These are phyloP conservation scores for Lypha dubia DNA, from an alignment of 2,888 invertebrate genomes.

Conservation along the genomic window DNA sequence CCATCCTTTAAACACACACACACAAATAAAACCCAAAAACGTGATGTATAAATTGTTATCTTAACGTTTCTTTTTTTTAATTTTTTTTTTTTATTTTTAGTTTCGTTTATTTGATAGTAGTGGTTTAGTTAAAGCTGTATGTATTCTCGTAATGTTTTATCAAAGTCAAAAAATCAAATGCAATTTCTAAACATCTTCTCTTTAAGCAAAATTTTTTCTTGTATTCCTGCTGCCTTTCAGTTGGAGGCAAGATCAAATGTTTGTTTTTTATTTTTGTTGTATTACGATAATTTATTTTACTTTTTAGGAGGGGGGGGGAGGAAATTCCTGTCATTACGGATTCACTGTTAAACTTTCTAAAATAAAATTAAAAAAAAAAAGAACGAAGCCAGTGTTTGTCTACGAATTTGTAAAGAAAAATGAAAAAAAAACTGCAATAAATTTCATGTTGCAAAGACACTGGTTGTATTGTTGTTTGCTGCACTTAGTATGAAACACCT, in stretches of 20 bases:
- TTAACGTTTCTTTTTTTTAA: conserved; percentile 48
- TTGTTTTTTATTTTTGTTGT: conserved; percentile 46
- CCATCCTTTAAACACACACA: conserved; percentile 25
- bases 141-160: conserved; percentile 50
- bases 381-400: conserved; percentile 16
- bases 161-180: conserved; percentile 66
- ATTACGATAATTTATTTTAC: conserved; percentile 65
- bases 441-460: conserved; percentile 33
- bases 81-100: too few species aligned
- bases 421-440: conserved; percentile 47
- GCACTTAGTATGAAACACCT: conserved; percentile 20
- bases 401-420: conserved; percentile 61
- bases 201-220: conserved; percentile 37
- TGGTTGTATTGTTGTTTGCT: conserved; percentile 21
- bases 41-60: conserved; percentile 69
- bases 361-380: conserved; percentile 46
- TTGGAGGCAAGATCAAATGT: conserved; percentile 58
- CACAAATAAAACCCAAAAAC: conserved; percentile 49
- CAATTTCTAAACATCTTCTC: conserved; percentile 54
- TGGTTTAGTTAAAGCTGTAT: not conserved
- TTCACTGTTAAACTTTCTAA: conserved; percentile 71
- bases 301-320: conserved; percentile 53
- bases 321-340: conserved; percentile 64
- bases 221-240: conserved; percentile 25
- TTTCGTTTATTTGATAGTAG: not conserved